These are phyloP conservation scores for Pelochelys cantorii DNA, from an alignment of 2,797 vertebrate species.

Conservation along the genomic window DNA sequence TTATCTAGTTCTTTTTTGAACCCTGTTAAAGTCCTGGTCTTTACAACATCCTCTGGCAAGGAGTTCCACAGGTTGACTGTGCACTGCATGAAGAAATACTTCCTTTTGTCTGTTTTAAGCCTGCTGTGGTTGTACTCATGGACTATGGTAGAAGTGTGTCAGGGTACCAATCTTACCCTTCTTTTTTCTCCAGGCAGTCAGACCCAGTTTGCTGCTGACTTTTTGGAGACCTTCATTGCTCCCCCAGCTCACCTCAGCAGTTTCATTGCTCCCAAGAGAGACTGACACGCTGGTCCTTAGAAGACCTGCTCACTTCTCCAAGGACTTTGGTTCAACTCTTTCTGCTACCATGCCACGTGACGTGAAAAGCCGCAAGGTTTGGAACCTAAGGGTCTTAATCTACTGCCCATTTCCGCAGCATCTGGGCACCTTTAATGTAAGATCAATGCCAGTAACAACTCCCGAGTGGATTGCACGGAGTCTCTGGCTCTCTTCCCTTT, in stretches of 20 bases:
- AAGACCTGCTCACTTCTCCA: fast-evolving
- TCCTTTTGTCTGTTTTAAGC: no score
- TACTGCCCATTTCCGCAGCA: fast-evolving
- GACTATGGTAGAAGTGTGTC: background rate
- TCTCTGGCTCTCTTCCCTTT: fast-evolving
- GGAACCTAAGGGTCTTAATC: fast-evolving
- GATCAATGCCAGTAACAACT: background rate
- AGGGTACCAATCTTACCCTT: background rate
- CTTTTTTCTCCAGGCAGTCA: background rate
- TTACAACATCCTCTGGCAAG: no score
- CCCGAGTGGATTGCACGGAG: background rate
- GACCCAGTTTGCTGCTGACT: background rate
- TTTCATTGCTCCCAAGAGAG: fast-evolving
- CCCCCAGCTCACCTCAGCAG: background rate
- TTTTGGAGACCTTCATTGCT: background rate
- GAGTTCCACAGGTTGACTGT: no score
- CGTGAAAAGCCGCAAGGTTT: background rate
- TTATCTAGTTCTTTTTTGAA: no score
- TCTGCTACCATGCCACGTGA: fast-evolving
- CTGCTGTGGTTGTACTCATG: no score
- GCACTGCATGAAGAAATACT: no score
- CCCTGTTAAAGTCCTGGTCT: no score
- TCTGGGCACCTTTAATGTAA: fast-evolving
- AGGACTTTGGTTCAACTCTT: fast-evolving
- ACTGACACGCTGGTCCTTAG: background rate